Evolutionary conservation across 1,140 invertebrate genomes (phyloP), one percentile per base, ranked within the genome.

Genomic region (Philopotamus ludificatus): DNA sequence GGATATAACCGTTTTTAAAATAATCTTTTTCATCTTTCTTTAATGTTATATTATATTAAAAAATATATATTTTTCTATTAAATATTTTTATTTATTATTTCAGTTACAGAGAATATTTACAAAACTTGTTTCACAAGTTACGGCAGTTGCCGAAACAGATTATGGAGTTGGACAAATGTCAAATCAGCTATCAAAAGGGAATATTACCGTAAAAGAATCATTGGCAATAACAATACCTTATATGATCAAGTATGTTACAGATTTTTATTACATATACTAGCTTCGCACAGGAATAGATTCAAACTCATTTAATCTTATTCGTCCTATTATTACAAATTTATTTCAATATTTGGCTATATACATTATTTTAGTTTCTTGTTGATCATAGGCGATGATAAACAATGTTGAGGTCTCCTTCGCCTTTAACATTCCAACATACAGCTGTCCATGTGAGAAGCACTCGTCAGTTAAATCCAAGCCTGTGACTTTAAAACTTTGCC

Each of bases 151-250:
- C 0, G 81, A 83, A 71, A 81, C 80, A 3, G 79, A 78, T 66
- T 78, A 77, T 64, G 82, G 81, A 10, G 80, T 80, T 65, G 82
- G 82, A 20, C 79, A 83, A 74, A 83, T 85, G 47, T 80, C 80
- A 51, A 79, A 84, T 72, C 76, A 78, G 57, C 71, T 84, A 28
- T 68, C 79, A 23, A 81, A 80, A 65, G 80, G 78, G 21, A 72
- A 67, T 51, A 23, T 64, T n/a, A 68, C 74, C 51, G 73, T 79
- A 50, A 82, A 83, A 68, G 74, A 79, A 69, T 79, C 79, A 54
- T 68, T 84, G 10, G 75, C 78, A 10, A 41, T 82, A 21, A 77
- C 77, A 26, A 72, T 84, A 51, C 82, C 83, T 2, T 84, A 81
- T 70, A 76, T 85, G 62, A 78, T 84, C 34, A 77, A 74, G 83